phyloP scores from a whole-genome alignment of 2,888 invertebrate genomes.

The Dasysyrphus tricinctus region DNA sequence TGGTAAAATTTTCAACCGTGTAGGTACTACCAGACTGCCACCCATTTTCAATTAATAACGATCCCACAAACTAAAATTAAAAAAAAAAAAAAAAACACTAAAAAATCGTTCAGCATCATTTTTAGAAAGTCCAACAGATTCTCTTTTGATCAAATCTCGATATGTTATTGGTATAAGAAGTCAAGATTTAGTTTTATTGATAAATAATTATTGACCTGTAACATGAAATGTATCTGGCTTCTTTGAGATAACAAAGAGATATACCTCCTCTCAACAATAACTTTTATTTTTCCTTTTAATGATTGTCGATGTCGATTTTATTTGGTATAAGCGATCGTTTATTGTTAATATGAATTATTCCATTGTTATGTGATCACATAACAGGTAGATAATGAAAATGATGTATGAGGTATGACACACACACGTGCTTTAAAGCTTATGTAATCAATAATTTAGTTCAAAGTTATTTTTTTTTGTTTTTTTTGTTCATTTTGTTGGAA shows the following conservation, averaged over 20 bases:
- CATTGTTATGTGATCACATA: constrained; percentile 62
- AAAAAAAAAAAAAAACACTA: constrained; percentile 18
- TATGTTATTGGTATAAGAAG: background rate
- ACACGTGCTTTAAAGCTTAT: constrained; percentile 43
- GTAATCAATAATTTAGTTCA: constrained; percentile 62
- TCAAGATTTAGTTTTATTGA: constrained; percentile 2
- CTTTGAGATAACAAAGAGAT: constrained; percentile 34
- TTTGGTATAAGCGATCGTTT: constrained; percentile 59
- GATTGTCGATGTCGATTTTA: constrained; percentile 55
- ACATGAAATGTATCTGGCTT: constrained; percentile 14
- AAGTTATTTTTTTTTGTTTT: background rate
- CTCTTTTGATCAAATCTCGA: background rate
- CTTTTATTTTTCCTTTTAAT: constrained; percentile 36
- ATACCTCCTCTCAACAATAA: background rate
- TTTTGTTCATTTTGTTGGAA: constrained; percentile 8
- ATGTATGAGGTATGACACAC: constrained; percentile 20
- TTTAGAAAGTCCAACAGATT: constrained; percentile 58
- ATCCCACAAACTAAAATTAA: constrained; percentile 4
- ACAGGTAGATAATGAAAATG: constrained; percentile 4
- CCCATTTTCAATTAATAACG: constrained; percentile 53
- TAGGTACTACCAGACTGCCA: background rate
- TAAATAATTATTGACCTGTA: constrained; percentile 16
- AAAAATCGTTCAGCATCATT: constrained; percentile 20
- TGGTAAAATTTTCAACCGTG: background rate
- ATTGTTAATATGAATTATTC: constrained; percentile 62